Conservation (phyloP, 2,113 vertebrate genomes). For the Bubo blakistoni region DNA sequence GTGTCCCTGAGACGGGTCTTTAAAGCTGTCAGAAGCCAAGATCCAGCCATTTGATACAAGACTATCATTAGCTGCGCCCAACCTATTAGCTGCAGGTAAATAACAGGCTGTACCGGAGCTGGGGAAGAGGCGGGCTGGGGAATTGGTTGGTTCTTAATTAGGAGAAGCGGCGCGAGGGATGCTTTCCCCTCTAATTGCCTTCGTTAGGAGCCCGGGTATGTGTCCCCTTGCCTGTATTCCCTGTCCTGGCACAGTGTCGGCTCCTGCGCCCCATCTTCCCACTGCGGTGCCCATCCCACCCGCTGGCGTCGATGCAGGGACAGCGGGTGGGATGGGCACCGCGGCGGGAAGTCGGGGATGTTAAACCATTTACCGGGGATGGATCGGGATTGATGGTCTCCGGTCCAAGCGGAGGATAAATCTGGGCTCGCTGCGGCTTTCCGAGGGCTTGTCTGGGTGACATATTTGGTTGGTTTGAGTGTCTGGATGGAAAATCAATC, state of each 20-base stretch:
- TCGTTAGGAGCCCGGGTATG: slow-evolving; percentile 30
- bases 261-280: fast-evolving
- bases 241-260: fast-evolving
- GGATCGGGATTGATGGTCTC: slow-evolving; percentile 49
- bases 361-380: not conserved
- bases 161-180: slow-evolving; percentile 48
- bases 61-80: slow-evolving; percentile 65
- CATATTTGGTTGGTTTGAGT: slow-evolving; percentile 61
- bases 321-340: not conserved
- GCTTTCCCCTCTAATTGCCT: slow-evolving; percentile 54
- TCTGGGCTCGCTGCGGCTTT: slow-evolving; percentile 4
- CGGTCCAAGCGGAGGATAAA: not conserved
- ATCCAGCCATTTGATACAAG: slow-evolving; percentile 72
- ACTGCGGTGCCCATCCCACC: not conserved
- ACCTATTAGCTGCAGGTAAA: slow-evolving; percentile 81
- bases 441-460: slow-evolving; percentile 62
- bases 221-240: not conserved
- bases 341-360: not conserved
- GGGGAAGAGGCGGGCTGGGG: slow-evolving; percentile 62
- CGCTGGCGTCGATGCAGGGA: not conserved
- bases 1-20: slow-evolving; percentile 73
- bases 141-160: slow-evolving; percentile 74
- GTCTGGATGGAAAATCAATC: slow-evolving; percentile 70
- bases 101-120: slow-evolving; percentile 71
- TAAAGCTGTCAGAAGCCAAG: slow-evolving; percentile 77